Conservation (phyloP, 1,140 invertebrate genomes). For the Brachionus koreanus region DNA sequence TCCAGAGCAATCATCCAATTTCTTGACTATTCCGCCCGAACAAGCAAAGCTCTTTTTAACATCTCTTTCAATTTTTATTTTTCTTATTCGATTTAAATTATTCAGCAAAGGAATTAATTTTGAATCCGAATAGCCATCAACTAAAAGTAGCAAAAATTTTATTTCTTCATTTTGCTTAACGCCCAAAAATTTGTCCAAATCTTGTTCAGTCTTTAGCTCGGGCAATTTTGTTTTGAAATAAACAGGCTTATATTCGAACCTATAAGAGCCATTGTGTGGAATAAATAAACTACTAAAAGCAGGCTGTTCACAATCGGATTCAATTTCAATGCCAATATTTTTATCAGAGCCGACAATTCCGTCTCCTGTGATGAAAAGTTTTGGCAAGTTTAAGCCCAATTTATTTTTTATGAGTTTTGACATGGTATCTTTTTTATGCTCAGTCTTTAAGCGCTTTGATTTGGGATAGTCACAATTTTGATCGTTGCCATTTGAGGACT, state of each 20-base stretch:
- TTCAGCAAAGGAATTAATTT: conserved; percentile 13
- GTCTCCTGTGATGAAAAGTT: not conserved
- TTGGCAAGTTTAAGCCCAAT: not conserved
- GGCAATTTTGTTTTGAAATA: not conserved
- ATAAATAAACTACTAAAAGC: not conserved
- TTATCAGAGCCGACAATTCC: not conserved
- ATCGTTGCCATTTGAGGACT: not conserved
- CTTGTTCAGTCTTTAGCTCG: not conserved
- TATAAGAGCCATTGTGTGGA: not conserved
- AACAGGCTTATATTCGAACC: not conserved
- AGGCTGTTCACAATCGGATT: not conserved
- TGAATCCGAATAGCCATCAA: conserved; percentile 6
- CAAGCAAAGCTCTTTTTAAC: conserved; percentile 12
- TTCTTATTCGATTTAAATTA: not conserved
- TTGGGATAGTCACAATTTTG: not conserved
- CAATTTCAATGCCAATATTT: not conserved
- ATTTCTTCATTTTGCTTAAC: not conserved
- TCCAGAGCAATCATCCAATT: not conserved
- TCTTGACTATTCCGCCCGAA: not conserved
- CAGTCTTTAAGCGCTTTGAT: not conserved
- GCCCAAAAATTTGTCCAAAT: not conserved
- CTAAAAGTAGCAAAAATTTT: not conserved
- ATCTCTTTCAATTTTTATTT: not conserved
- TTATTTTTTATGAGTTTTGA: not conserved
- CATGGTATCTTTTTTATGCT: not conserved